Base-by-base conservation (phyloP, 2,888 invertebrate species). In the Cephus spinipes region DNA sequence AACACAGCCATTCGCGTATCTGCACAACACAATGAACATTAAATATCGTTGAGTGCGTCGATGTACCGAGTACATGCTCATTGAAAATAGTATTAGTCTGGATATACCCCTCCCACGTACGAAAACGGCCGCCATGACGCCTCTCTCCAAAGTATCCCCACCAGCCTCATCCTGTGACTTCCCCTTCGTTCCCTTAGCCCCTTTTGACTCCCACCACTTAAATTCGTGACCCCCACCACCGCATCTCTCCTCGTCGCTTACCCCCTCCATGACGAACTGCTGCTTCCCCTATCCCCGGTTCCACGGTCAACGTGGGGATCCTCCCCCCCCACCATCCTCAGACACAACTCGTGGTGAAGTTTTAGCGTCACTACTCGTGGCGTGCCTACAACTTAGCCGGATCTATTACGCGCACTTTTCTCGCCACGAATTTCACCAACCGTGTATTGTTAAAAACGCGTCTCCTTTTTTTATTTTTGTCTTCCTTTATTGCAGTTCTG, bases 331-430 rank as follows among this genome's bases (percentile, higher is more conserved):
- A 55, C 74, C 69, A 68, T 69, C 69, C 40, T 32, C 76, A 30
- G 23, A 74, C 73, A 81, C 84, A 86, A 89, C 89, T 89, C 88
- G 89, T 87, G 89, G 88, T 85, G 83, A 89, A 89, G 87, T 89
- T 90, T 89, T 86, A 89, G 87, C 90, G 86, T 89, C 87, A 87
- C 85, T 85, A 86, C 86, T 86, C 86, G 87, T 86, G 85, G 87
- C 87, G 87, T 88, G 85, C 86, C 88, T 87, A 87, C 87, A 87
- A 88, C 87, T 88, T 86, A 85, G 85, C 85, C 85, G 86, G 85
- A 87, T 88, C 87, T 88, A 86, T 88, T 85, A 85, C 88, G 85
- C 86, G 84, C 83, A 83, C 84, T 87, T 88, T 84, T 85, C 75
- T 73, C 73, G 76, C 73, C 76, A 78, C 80, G 80, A 81, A 73